Evolutionary conservation across 2,888 invertebrate genomes (phyloP).

Genomic region (Fragum sueziense): DNA sequence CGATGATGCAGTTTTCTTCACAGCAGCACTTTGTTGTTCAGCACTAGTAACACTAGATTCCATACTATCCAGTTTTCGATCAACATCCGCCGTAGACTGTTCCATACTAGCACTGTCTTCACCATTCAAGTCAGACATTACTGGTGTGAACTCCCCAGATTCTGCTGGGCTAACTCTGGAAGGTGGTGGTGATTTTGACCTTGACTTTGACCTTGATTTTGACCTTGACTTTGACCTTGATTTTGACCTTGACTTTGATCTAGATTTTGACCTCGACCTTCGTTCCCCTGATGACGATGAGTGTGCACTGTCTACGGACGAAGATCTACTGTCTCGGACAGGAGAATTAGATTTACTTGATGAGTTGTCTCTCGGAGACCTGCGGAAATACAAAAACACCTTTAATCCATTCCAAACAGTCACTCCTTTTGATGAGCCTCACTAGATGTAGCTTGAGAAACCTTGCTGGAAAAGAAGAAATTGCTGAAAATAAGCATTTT

Average conservation of each 20-base stretch:
- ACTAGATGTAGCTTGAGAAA: no score
- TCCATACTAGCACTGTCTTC: constrained; percentile 6
- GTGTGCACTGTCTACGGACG: background rate
- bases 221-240: no score
- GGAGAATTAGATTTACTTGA: background rate
- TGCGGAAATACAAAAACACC: background rate
- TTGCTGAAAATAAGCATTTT: no score
- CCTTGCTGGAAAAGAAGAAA: no score
- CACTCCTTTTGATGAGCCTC: no score
- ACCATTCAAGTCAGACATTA: constrained; percentile 17
- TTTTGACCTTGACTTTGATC: constrained; percentile 33
- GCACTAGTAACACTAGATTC: background rate
- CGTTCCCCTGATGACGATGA: background rate
- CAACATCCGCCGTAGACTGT: background rate
- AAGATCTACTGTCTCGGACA: background rate
- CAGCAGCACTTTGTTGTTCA: constrained; percentile 1
- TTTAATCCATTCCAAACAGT: no score
- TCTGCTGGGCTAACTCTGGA: constrained; percentile 64
- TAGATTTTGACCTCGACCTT: constrained; percentile 4
- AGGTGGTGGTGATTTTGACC: constrained; percentile 51
- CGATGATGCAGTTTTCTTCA: constrained; percentile 46
- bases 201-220: no score
- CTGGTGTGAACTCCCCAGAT: constrained; percentile 29
- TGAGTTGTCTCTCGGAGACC: background rate
- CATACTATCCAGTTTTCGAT: no score